These are phyloP conservation scores for Pemphigus obesinymphae DNA, from an alignment of 1,140 invertebrate genomes.

Conservation along the genomic window DNA sequence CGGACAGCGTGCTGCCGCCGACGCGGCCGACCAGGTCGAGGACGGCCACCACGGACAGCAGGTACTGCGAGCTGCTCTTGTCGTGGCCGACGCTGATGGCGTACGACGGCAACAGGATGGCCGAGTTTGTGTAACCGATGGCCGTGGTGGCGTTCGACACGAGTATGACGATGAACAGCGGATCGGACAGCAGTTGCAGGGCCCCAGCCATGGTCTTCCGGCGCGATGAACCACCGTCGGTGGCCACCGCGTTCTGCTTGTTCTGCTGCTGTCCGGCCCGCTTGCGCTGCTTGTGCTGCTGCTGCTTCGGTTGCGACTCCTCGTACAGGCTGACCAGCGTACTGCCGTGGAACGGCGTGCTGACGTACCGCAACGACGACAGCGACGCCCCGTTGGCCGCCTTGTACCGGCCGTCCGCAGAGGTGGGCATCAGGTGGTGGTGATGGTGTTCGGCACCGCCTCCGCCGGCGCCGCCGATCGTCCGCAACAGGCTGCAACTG, in stretches of 20 bases:
- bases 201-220: neutral
- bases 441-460: neutral
- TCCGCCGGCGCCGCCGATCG: neutral
- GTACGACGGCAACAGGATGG: slow-evolving; percentile 72
- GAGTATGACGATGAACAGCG: slow-evolving; percentile 73
- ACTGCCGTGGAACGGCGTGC: slow-evolving; percentile 76
- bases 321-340: slow-evolving; percentile 71
- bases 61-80: slow-evolving; percentile 62
- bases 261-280: neutral
- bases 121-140: slow-evolving; percentile 80
- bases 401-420: neutral
- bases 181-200: slow-evolving; percentile 66
- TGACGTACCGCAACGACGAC: slow-evolving; percentile 76
- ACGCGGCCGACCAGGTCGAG: slow-evolving; percentile 74
- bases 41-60: slow-evolving; percentile 72
- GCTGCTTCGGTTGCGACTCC: slow-evolving; percentile 61
- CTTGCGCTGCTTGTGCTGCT: neutral
- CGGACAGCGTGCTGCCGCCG: slow-evolving; percentile 74
- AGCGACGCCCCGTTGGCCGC: slow-evolving; percentile 52
- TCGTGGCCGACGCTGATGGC: slow-evolving; percentile 64
- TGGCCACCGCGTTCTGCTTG: neutral
- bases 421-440: neutral
- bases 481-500: slow-evolving; percentile 44
- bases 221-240: neutral
- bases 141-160: slow-evolving; percentile 79